Conservation (phyloP, 2,113 vertebrate species). For the Naja naja region DNA sequence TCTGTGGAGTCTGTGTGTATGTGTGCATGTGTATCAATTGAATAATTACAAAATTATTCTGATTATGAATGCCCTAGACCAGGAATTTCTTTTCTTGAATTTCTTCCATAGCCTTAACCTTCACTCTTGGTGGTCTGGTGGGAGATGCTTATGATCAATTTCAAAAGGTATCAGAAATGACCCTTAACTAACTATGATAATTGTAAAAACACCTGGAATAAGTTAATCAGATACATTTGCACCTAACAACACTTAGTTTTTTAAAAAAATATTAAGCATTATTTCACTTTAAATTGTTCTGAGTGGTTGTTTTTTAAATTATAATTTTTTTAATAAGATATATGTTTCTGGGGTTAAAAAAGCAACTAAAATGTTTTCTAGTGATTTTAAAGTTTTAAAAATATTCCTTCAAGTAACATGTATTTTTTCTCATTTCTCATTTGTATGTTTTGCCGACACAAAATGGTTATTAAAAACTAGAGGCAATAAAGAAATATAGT, state of each 20-base stretch:
- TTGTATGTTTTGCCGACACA: constrained; percentile 13
- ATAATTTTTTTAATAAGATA: neutral
- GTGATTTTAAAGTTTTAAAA: neutral
- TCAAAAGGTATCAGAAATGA: neutral
- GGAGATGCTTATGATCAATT: neutral
- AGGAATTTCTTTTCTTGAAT: neutral
- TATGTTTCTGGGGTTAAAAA: neutral
- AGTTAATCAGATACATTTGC: neutral
- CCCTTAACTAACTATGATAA: neutral
- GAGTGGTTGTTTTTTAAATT: neutral
- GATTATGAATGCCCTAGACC: neutral
- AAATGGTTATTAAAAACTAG: neutral
- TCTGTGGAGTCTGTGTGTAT: too few species aligned
- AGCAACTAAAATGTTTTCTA: neutral
- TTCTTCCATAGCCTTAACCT: neutral
- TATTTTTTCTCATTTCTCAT: neutral
- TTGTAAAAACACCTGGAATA: neutral
- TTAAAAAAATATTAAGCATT: neutral
- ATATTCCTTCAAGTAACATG: neutral
- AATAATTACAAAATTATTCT: neutral
- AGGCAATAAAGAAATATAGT: constrained; percentile 30
- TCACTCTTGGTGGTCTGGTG: neutral
- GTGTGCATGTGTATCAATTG: neutral
- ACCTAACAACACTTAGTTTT: neutral
- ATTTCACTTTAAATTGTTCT: neutral